Base-by-base conservation (phyloP, 2,113 vertebrate species). In the Periophthalmodon schlosseri region DNA sequence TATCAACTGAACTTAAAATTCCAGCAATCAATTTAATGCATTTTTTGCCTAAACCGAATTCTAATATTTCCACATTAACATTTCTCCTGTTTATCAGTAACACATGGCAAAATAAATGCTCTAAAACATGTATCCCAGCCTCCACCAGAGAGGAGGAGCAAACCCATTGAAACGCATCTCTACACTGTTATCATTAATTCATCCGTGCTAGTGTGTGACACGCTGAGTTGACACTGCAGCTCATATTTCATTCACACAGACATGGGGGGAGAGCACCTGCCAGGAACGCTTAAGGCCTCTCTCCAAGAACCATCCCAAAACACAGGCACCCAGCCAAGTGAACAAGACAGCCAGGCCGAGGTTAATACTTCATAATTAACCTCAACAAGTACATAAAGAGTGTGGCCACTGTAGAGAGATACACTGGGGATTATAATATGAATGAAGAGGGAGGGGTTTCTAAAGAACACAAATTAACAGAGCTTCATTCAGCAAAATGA, bases 201-300 rank as follows among this genome's bases (percentile, higher is more conserved):
- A 91, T 89, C 86, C 83, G 52, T 75, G 84, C 85, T 92, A 85
- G 89, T 91, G 84, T 85, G 84, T 90, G 90, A 91, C 91, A 92
- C 90, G 88, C 91, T 91, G 77, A 87, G 90, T 90, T 91, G 90
- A 92, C 91, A 89, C 88, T 78, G 88, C 79, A 71, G 83, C 88
- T 91, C 89, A 89, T 90, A 89, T 91, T 91, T 91, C 90, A 91
- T 91, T 90, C 86, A 87, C 86, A 75, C 78, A 70, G 78, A 81
- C 80, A 77, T 60, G 73, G 69, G 68, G 81, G 76, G 83, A 68
- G 73, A 76, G 80, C 86, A 90, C 90, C 87, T 88, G 91, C 86
- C 85, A 84, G 75, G 39, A 85, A 77, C 88, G 81, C 86, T 88
- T 86, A 89, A 89, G 86, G 76, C 78, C 84, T 75, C 84, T 73